Percentiles rank a stretch among this genome's conserved stretches.
Evolutionary conservation across 2,113 vertebrate species (phyloP).

Genomic region (Glareola pratincola): DNA sequence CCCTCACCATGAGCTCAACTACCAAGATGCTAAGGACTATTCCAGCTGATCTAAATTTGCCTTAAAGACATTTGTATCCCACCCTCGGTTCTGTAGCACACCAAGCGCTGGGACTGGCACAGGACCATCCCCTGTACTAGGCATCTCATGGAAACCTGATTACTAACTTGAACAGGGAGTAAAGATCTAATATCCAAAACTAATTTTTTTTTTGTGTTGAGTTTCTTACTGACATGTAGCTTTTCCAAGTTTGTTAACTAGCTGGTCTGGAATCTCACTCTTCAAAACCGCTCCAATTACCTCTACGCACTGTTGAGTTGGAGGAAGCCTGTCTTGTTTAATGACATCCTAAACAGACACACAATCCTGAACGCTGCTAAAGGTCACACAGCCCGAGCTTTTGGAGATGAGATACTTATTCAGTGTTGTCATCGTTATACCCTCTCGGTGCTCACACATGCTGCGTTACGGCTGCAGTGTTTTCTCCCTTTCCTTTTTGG

Average conservation of each 20-base stretch:
- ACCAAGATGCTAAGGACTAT: neutral
- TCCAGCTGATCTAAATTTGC: neutral
- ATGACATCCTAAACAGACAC: constrained; percentile 43
- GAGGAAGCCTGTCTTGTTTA: constrained; percentile 22
- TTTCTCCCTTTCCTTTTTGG: constrained; percentile 30
- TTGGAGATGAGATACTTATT: neutral
- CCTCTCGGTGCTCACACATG: neutral
- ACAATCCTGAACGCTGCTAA: neutral
- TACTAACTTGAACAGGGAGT: fast-evolving
- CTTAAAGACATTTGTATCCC: neutral
- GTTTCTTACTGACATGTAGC: neutral
- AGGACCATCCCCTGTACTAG: neutral
- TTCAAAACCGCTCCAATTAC: neutral
- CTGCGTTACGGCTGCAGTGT: neutral
- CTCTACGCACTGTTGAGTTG: neutral
- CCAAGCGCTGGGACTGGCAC: neutral
- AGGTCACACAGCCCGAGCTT: constrained; percentile 2
- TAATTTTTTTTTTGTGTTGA: neutral
- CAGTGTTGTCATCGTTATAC: constrained; percentile 1
- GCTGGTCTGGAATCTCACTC: neutral
- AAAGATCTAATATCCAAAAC: neutral
- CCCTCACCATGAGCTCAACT: neutral
- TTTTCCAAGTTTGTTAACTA: neutral
- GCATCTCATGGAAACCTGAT: neutral
- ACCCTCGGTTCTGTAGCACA: neutral